Percentiles rank a stretch among this genome's conserved stretches.
These are phyloP conservation scores for Octomys mimax DNA, from an alignment of 2,797 vertebrate genomes.

Conservation along the genomic window DNA sequence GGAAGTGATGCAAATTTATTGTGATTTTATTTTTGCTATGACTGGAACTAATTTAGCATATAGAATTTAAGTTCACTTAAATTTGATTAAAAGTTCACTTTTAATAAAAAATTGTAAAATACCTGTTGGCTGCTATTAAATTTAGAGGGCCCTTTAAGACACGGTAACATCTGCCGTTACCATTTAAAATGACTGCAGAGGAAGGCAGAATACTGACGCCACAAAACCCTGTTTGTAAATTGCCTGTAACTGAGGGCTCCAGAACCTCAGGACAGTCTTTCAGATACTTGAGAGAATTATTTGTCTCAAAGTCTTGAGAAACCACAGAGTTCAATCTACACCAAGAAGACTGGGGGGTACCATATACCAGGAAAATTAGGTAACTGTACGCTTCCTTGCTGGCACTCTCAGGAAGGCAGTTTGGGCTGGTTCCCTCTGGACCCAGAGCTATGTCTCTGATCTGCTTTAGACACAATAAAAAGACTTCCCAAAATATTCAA, in stretches of 20 bases:
- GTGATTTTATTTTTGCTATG: background rate
- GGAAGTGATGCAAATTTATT: background rate
- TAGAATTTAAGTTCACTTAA: constrained; percentile 33
- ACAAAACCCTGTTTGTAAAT: background rate
- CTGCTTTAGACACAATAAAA: constrained; percentile 45
- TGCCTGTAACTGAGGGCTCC: background rate
- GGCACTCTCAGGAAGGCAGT: background rate
- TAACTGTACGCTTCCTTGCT: background rate
- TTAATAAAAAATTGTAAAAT: constrained; percentile 38
- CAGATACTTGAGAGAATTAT: background rate
- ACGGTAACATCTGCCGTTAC: background rate
- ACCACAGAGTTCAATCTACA: background rate
- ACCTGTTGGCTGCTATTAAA: background rate
- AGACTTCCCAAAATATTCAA: background rate
- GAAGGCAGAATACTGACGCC: background rate
- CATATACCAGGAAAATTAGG: background rate
- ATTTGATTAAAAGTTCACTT: background rate
- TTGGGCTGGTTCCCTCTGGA: background rate
- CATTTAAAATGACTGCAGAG: constrained; percentile 2
- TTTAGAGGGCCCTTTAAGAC: constrained; percentile 53
- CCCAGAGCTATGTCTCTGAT: background rate
- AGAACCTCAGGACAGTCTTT: background rate
- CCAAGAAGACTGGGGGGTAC: background rate
- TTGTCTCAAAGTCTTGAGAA: background rate
- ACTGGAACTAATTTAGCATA: constrained; percentile 1